Evolutionary conservation across 2,888 invertebrate genomes (phyloP), one percentile per base, ranked within the genome.

Genomic region (Melieria omissa): DNA sequence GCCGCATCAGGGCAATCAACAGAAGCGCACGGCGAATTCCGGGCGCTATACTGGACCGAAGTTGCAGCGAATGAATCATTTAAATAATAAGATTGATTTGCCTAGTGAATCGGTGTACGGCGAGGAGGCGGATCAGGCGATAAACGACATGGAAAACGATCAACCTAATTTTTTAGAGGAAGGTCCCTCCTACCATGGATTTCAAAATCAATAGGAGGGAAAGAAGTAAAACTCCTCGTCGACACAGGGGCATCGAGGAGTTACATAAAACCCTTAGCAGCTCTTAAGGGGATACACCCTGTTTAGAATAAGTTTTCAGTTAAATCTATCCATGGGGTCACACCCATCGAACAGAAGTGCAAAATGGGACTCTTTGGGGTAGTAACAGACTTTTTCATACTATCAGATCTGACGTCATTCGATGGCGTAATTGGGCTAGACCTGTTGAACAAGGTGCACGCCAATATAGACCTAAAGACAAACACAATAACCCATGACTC

Each of bases 261-360:
- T 41, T 60, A 65, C 16, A 58, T 73, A 10, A 14, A 9, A 9
- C 47, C 47, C 16, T 61, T 69, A 10, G 47, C 61, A 54, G 54
- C 45, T 7, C 14, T 71, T 4, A 46, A 62, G 45, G 58, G 52
- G n/a, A 52, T 65, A 65, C 5, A 65, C 4, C 42, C 10, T 3
- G 42, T 44, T 3, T 6, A 61, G 7, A 70, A 46, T 3, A 14
- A 60, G 42, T 70, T 72, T 54, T 16, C 29, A 14, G 67, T 74
- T 3, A 68, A 65, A 47, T 73, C 73, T n/a, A 58, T 72, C 49
- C 72, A 73, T 42, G 72, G 68, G 3, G 63, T 63, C 52, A 63
- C 49, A 10, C 49, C 63, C 49, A 63, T 63, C 10, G 52, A 7
- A 3, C 57, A n/a, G 62, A 46, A n/a, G 54, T 49, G 52, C 41